Evolutionary conservation across 2,888 invertebrate genomes (phyloP).

Genomic region (Pristionchus arcanus): DNA sequence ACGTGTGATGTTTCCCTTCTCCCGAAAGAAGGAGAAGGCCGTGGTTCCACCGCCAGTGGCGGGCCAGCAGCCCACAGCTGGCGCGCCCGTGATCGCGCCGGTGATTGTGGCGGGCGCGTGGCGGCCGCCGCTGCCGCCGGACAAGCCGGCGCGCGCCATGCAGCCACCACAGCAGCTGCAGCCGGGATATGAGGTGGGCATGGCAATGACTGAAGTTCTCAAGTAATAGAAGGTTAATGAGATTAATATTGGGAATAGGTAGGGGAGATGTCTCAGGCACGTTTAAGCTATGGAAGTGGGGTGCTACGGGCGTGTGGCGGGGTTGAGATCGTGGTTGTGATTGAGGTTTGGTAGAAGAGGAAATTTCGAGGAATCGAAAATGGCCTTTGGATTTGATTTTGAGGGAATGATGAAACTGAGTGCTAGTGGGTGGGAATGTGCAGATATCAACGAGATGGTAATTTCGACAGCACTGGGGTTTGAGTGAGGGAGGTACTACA

Average conservation of each 20-base stretch:
- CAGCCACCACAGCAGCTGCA: not conserved
- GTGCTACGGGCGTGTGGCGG: no score
- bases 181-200: not conserved
- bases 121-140: constrained; percentile 43
- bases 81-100: constrained; percentile 38
- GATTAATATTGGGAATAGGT: no score
- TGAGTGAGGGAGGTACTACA: no score
- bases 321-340: no score
- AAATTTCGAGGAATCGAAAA: no score
- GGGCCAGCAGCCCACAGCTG: not conserved
- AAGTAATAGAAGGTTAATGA: no score
- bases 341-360: not conserved
- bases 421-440: not conserved
- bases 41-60: not conserved
- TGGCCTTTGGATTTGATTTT: not conserved
- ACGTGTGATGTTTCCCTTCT: constrained; percentile 47
- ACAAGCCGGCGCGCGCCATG: constrained; percentile 43
- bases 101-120: constrained; percentile 24
- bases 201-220: no score
- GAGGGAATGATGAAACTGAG: not conserved
- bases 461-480: no score
- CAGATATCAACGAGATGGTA: no score
- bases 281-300: no score
- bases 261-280: no score
- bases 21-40: constrained; percentile 45